Base-by-base conservation (phyloP, 2,797 vertebrate genomes). In the Sebastes nivosus region DNA sequence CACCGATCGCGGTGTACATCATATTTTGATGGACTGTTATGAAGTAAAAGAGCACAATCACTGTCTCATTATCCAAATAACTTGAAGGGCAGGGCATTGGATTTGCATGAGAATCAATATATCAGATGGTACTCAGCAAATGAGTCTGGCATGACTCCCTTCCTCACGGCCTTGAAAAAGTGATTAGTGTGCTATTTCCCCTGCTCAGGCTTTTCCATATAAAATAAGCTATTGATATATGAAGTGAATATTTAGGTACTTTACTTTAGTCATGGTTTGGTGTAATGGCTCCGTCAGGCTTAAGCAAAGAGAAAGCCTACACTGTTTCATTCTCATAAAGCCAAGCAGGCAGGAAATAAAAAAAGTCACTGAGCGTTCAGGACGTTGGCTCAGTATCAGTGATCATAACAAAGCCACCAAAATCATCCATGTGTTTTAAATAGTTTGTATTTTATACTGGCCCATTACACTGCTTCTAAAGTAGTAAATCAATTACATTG, bases 61-160 rank as follows among this genome's bases (percentile, higher is more conserved):
- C 12, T 27, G 29, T 42, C 54, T 77, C 72, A 80, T 90, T 88
- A 79, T 66, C 18, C 57, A n/a, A 30, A 85, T 77, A 18, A 80
- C 81, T 73, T 68, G 24, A 81, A 82, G 69, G 74, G 77, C 42
- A 18, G 55, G 46, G 46, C 55, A 52, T 14, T 58, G 22, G 72
- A 69, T 60, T 55, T 67, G 30, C 82, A 72, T 50, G 22, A 79
- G 59, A 84, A 79, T 80, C 85, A 54, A 72, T 87, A 70, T 63
- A 81, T 91, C 64, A 77, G 55, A 73, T 63, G 66, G 66, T 82
- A 82, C 84, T 89, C 77, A 86, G 81, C 75, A 84, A 89, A 93
- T 89, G 20, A 83, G 76, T 82, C 77, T 88, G 80, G 63, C 76
- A 24, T 65, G 57, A 82, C 77, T 73, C 42, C 42, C n/a, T 64